These are phyloP conservation scores for Hydropsyche tenuis DNA, from an alignment of 1,140 invertebrate species.

Conservation along the genomic window DNA sequence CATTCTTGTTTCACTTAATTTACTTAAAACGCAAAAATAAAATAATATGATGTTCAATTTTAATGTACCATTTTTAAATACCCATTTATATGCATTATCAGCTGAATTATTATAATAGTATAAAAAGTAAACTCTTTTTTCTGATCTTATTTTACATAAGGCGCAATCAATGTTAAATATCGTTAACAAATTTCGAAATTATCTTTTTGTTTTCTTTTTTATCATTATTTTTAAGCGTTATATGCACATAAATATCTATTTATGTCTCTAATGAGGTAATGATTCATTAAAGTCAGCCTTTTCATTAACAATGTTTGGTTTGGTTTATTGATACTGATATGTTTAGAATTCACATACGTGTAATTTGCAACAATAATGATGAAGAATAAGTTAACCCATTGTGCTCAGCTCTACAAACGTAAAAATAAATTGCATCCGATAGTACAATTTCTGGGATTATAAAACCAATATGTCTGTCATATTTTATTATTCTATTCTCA, in stretches of 20 bases:
- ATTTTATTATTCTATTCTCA: conserved; percentile 36
- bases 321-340: neutral
- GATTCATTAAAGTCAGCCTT: conserved; percentile 1
- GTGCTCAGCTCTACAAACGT: conserved; percentile 27
- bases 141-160: conserved; percentile 42
- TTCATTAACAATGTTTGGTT: conserved; percentile 21
- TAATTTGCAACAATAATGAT: conserved; percentile 12
- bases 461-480: conserved; percentile 39
- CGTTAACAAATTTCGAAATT: neutral
- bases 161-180: conserved; percentile 40
- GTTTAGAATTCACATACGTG: conserved; percentile 35
- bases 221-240: too few relatives aligned
- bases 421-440: conserved; percentile 25
- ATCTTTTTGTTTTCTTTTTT: too few relatives aligned
- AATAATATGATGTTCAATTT: conserved; percentile 38
- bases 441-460: conserved; percentile 33
- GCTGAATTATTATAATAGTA: conserved; percentile 26
- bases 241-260: too few relatives aligned
- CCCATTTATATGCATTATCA: conserved; percentile 36
- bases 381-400: conserved; percentile 1
- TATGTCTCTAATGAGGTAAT: too few relatives aligned
- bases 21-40: conserved; percentile 45
- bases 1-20: conserved; percentile 23
- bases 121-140: conserved; percentile 41
- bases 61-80: conserved; percentile 20